These are phyloP conservation scores for Aptenodytes forsteri DNA, from an alignment of 2,113 vertebrate species.

Conservation along the genomic window DNA sequence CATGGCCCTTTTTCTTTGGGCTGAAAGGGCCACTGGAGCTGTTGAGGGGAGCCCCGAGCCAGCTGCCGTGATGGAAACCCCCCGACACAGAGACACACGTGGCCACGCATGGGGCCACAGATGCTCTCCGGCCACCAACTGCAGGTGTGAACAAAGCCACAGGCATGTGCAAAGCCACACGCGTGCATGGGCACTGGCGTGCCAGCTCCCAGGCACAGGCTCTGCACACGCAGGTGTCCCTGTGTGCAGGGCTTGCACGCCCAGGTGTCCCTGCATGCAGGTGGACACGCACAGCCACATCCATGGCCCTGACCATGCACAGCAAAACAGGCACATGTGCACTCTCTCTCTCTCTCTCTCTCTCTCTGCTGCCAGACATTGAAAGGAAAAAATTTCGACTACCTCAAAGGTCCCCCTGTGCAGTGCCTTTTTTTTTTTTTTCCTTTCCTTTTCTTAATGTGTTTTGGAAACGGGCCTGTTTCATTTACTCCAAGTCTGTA, in stretches of 20 bases:
- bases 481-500: neutral
- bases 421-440: conserved; percentile 3
- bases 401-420: conserved; percentile 71
- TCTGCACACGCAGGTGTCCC: fast-evolving
- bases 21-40: neutral
- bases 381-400: conserved; percentile 42
- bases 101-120: fast-evolving
- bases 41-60: fast-evolving
- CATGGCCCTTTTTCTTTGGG: neutral
- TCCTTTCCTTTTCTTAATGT: neutral
- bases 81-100: neutral
- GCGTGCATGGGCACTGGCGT: fast-evolving
- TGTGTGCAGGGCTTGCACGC: neutral
- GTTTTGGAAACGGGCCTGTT: neutral
- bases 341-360: neutral
- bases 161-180: neutral
- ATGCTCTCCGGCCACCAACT: neutral
- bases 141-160: neutral
- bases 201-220: neutral
- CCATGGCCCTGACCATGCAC: neutral
- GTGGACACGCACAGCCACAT: neutral
- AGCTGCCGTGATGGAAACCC: neutral
- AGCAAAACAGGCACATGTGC: fast-evolving
- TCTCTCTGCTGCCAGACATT: conserved; percentile 9
- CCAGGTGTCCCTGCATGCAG: fast-evolving